Conservation (phyloP, 1,140 invertebrate species). For the Dolichoris vasculosae region DNA sequence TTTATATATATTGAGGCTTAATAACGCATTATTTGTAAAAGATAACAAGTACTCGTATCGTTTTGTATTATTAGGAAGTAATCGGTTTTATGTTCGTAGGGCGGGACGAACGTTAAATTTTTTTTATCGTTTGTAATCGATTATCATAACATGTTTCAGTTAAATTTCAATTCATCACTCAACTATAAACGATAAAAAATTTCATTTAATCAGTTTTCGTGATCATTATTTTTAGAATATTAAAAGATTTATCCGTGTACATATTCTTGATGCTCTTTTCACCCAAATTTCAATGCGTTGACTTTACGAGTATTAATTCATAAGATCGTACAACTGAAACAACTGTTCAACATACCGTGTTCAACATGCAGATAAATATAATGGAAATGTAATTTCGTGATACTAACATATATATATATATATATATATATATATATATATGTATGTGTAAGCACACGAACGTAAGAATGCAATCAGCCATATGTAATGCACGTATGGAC, state of each 20-base stretch:
- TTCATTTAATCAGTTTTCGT: neutral
- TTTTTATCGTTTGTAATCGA: constrained; percentile 3
- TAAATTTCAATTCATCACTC: neutral
- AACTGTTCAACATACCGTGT: neutral
- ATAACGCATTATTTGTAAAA: neutral
- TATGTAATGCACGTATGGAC: neutral
- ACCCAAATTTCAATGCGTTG: neutral
- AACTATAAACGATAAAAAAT: neutral
- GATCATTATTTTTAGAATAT: neutral
- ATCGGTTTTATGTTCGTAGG: neutral
- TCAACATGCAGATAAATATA: neutral
- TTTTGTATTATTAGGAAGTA: neutral
- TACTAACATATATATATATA: neutral
- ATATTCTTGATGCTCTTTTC: neutral
- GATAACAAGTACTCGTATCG: neutral
- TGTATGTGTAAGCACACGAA: too few relatives aligned
- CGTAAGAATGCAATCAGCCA: too few relatives aligned
- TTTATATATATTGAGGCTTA: neutral
- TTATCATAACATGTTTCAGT: neutral
- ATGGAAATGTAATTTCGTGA: neutral
- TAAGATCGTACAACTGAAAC: neutral
- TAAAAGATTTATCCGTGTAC: neutral
- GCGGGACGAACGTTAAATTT: neutral
- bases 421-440: neutral
- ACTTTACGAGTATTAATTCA: neutral